Evolutionary conservation across 1,140 invertebrate genomes (phyloP), one percentile per base, ranked within the genome.

Genomic region (Babylonia areolata): DNA sequence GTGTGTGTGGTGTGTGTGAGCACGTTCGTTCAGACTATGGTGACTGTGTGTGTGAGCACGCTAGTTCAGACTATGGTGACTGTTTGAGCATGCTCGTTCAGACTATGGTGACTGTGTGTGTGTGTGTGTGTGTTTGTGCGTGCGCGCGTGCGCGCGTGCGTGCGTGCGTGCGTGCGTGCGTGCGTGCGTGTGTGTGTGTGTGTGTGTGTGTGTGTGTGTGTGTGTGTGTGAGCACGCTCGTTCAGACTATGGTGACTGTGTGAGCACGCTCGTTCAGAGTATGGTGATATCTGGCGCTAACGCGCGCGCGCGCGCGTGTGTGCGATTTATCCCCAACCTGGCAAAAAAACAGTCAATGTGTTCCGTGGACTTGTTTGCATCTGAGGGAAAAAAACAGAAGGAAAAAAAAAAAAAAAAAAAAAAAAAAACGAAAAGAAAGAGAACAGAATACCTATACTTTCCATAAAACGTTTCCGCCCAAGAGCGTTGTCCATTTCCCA

Each of bases 191-290:
- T 64, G 58, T 23, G 58, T 64, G 73, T 87, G 85, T 35, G 64
- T 31, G 37, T 81, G 51, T 23, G 51, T 84, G 33, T 64, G 58
- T 69, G 58, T 69, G 58, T 69, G 5, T 69, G 58, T 69, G n/a
- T 28, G 58, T 69, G 58, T 28, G 23, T 69, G 58, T 23, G 58
- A 9, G 58, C 58, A 23, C 23, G 58, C 2, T 12, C 28, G 58
- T 1, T n/a, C n/a, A n/a, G n/a, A n/a, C n/a, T n/a, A n/a, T n/a
- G n/a, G n/a, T n/a, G n/a, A n/a, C n/a, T n/a, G n/a, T n/a, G n/a
- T n/a, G n/a, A n/a, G n/a, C n/a, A n/a, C n/a, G n/a, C n/a, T n/a
- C n/a, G n/a, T n/a, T n/a, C n/a, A n/a, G n/a, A n/a, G n/a, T n/a
- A n/a, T n/a, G n/a, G n/a, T n/a, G n/a, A n/a, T n/a, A n/a, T n/a